These are phyloP conservation scores for Hystrix cristata DNA, from an alignment of 2,113 vertebrate species.

Conservation along the genomic window DNA sequence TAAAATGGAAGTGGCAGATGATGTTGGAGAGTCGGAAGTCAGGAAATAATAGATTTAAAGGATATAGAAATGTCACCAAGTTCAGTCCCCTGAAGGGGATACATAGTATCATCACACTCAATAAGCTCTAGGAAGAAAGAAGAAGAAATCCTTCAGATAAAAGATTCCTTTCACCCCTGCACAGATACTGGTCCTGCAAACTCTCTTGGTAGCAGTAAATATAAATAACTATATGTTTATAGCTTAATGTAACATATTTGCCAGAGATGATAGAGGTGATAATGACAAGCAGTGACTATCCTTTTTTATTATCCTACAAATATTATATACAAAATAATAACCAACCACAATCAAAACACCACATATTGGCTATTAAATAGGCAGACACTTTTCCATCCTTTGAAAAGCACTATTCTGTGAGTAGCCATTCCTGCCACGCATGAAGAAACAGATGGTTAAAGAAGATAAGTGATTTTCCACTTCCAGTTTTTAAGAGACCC, in stretches of 20 bases:
- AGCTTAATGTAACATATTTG: neutral
- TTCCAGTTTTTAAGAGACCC: neutral
- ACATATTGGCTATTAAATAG: neutral
- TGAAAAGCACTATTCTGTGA: neutral
- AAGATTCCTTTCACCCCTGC: neutral
- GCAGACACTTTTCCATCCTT: neutral
- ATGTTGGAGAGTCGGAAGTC: neutral
- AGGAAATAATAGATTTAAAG: neutral
- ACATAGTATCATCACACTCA: neutral
- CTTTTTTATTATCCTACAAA: conserved; percentile 5
- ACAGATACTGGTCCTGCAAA: neutral
- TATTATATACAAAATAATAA: neutral
- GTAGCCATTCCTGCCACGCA: neutral
- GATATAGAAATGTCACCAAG: neutral
- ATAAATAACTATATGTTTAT: neutral
- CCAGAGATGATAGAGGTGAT: neutral
- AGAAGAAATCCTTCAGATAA: neutral
- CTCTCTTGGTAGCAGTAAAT: neutral
- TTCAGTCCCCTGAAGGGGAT: neutral
- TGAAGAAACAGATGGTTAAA: conserved; percentile 18
- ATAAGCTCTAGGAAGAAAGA: neutral
- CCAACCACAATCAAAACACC: neutral
- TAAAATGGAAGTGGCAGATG: neutral
- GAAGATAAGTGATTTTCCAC: conserved; percentile 14
- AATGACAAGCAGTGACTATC: neutral